Evolutionary conservation across 1,140 invertebrate genomes (phyloP).

Genomic region (Drosophila mayri): DNA sequence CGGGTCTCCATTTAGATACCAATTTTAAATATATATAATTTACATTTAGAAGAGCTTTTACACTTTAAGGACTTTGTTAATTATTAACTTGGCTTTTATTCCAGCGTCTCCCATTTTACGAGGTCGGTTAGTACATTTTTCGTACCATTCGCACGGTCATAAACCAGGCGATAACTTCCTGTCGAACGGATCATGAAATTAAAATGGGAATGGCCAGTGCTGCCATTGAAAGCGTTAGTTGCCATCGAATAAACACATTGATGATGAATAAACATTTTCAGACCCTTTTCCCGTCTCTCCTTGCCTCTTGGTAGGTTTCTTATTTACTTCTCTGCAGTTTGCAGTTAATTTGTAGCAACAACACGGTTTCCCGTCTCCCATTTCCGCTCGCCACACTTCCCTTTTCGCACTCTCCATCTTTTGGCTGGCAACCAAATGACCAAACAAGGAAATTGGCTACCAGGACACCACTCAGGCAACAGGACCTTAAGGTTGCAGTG

Average conservation of each 20-base stretch:
- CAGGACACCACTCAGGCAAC: conserved; percentile 11
- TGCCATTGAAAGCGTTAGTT: conserved; percentile 27
- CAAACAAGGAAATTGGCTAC: conserved; percentile 50
- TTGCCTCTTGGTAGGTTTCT: conserved; percentile 22
- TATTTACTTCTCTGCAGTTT: conserved; percentile 53
- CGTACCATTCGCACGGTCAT: conserved; percentile 29
- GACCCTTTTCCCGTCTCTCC: neutral
- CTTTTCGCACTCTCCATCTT: neutral
- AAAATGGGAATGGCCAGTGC: conserved; percentile 34
- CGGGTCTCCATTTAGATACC: neutral
- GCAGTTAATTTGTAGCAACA: conserved; percentile 66
- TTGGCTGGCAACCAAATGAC: conserved; percentile 34
- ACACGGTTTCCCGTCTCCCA: conserved; percentile 49
- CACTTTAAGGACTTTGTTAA: conserved; percentile 3
- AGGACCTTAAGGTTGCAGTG: conserved; percentile 26
- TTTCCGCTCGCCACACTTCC: conserved; percentile 33
- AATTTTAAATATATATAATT: conserved; percentile 7
- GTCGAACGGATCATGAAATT: conserved; percentile 39
- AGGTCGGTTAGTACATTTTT: conserved; percentile 8
- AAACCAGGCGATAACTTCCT: conserved; percentile 46
- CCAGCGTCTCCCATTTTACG: conserved; percentile 13
- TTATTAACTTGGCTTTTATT: conserved; percentile 34
- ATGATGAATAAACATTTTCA: conserved; percentile 65
- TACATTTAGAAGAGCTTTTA: neutral
- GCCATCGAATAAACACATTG: conserved; percentile 58